These are phyloP conservation scores for Drosophila insularis DNA, from an alignment of 1,140 invertebrate species.

Conservation along the genomic window DNA sequence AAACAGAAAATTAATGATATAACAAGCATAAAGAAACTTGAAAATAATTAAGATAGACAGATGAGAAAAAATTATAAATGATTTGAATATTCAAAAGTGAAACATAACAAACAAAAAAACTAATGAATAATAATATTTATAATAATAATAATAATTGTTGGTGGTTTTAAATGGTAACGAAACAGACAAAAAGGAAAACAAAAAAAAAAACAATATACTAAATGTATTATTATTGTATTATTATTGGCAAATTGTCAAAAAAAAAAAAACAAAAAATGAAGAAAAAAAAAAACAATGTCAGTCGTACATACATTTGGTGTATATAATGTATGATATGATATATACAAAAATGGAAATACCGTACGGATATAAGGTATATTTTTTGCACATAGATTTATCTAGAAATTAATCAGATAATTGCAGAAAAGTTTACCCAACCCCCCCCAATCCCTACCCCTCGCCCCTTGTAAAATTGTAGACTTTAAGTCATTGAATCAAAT, in stretches of 20 bases:
- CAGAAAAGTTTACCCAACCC: conserved; percentile 8
- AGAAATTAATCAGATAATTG: conserved; percentile 50
- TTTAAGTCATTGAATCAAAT: conserved; percentile 13
- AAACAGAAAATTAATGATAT: conserved; percentile 31
- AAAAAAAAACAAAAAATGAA: conserved; percentile 18
- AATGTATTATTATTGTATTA: conserved; percentile 57
- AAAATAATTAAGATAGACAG: conserved; percentile 74
- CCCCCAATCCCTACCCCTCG: neutral
- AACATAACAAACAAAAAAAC: conserved; percentile 7
- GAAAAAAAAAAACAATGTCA: neutral
- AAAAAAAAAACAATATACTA: conserved; percentile 35
- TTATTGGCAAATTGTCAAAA: conserved; percentile 76
- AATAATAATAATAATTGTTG: conserved; percentile 63
- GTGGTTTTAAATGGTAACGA: conserved; percentile 55
- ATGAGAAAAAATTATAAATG: conserved; percentile 28
- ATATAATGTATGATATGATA: conserved; percentile 80
- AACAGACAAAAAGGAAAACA: neutral
- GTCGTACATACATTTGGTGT: conserved; percentile 65
- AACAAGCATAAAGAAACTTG: conserved; percentile 64
- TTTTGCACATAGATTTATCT: conserved; percentile 79
- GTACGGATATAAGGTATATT: conserved; percentile 64
- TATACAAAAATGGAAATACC: conserved; percentile 31
- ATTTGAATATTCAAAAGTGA: conserved; percentile 17
- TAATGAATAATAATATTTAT: conserved; percentile 49
- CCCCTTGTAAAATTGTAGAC: conserved; percentile 16